Evolutionary conservation across 2,113 vertebrate species (phyloP).

Genomic region (Chiloscyllium plagiosum): DNA sequence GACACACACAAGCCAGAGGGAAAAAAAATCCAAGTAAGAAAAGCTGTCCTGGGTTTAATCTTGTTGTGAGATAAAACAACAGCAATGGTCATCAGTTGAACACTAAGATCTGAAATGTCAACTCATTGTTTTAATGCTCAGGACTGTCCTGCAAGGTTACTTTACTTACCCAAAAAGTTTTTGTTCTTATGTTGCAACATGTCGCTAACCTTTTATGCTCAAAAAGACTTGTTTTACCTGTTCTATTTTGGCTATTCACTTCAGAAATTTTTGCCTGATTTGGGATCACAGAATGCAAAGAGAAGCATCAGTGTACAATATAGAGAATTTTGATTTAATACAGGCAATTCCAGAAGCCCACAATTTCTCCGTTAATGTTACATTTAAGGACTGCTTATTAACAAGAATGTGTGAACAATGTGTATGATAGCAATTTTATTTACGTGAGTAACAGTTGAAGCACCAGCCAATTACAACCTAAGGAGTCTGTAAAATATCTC

Average conservation of each 20-base stretch:
- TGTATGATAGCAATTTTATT: not conserved
- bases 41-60: not conserved
- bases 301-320: slow-evolving; percentile 53
- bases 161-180: not conserved
- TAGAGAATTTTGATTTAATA: slow-evolving; percentile 44
- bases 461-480: not conserved
- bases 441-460: not conserved
- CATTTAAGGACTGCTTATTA: not conserved
- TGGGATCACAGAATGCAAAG: slow-evolving; percentile 55
- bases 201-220: not conserved
- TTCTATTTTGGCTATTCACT: slow-evolving; percentile 51
- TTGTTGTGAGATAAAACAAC: not conserved
- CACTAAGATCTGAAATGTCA: not conserved
- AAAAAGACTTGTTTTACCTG: slow-evolving; percentile 70
- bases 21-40: not conserved
- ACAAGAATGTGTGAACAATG: not conserved
- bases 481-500: not conserved
- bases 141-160: not conserved
- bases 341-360: not conserved
- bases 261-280: slow-evolving; percentile 44
- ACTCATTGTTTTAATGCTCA: not conserved
- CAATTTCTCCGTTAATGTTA: not conserved
- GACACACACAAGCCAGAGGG: not conserved
- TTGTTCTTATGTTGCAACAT: not conserved
- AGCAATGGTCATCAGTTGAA: not conserved